phyloP scores from a whole-genome alignment of 2,113 vertebrate species.

The Hemichromis elongatus region DNA sequence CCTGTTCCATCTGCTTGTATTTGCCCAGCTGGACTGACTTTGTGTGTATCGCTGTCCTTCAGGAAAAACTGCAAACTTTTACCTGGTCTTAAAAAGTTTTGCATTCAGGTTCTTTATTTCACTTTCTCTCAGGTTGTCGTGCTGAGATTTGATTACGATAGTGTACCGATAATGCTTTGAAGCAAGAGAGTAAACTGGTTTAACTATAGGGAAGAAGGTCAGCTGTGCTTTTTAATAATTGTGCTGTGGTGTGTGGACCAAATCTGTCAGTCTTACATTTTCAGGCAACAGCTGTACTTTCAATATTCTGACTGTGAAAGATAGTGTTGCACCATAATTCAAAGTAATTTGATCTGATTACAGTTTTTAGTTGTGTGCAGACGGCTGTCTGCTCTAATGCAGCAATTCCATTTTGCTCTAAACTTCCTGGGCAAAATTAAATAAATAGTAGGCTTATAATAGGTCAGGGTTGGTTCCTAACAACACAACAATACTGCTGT shows the following conservation, averaged over 20 bases:
- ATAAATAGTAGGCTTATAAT: background rate
- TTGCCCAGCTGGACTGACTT: background rate
- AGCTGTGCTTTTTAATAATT: background rate
- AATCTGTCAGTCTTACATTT: background rate
- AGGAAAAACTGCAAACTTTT: background rate
- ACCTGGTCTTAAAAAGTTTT: background rate
- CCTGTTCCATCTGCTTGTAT: background rate
- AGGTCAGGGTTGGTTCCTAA: background rate
- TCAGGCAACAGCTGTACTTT: background rate
- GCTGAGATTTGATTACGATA: background rate
- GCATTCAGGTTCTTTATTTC: background rate
- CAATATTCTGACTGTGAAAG: background rate
- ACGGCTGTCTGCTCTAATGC: background rate
- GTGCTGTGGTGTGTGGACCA: background rate
- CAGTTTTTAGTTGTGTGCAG: background rate
- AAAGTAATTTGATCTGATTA: background rate
- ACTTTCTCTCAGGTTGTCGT: background rate
- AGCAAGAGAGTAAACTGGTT: background rate
- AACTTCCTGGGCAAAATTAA: background rate
- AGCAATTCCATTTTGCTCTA: background rate
- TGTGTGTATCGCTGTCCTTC: background rate
- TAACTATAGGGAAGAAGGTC: background rate
- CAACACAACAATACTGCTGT: background rate
- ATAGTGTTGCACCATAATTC: background rate
- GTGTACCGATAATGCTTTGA: too few relatives aligned